Conservation (phyloP, 2,113 vertebrate genomes). For the Rhombomys opimus region DNA sequence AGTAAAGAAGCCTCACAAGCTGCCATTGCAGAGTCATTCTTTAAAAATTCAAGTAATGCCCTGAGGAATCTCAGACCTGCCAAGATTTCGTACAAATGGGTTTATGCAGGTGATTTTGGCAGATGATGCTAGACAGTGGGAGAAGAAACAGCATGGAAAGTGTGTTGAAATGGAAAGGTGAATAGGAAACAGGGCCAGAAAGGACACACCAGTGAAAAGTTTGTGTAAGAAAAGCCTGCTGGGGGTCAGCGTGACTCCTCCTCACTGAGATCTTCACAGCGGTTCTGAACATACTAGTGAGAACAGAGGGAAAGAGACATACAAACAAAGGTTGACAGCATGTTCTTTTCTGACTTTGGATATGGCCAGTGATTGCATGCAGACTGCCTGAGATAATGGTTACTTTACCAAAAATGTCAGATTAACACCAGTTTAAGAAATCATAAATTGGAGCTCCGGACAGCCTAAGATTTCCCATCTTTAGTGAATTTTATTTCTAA, state of each 20-base stretch:
- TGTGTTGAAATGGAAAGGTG: slow-evolving; percentile 3
- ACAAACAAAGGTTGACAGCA: not conserved
- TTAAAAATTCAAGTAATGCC: slow-evolving; percentile 12
- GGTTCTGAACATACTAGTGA: not conserved
- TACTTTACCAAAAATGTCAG: not conserved
- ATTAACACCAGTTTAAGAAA: not conserved
- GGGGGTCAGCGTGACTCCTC: not conserved
- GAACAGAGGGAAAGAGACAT: not conserved
- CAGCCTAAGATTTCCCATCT: not conserved
- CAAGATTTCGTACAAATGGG: slow-evolving; percentile 10
- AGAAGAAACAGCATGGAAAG: slow-evolving; percentile 30
- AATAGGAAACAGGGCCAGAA: slow-evolving; percentile 6
- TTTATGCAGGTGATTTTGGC: slow-evolving; percentile 48
- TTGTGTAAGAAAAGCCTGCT: not conserved
- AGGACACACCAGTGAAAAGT: not conserved
- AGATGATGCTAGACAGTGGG: not conserved
- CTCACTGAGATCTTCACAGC: not conserved
- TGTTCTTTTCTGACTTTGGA: not conserved
- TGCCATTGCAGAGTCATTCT: not conserved
- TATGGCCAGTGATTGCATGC: not conserved
- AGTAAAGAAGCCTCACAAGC: not conserved
- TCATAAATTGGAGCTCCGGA: not conserved
- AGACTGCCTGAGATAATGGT: not conserved
- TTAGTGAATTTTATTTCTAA: slow-evolving; percentile 23
- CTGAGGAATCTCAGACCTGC: not conserved